A percentile compares a stretch with the other conserved stretches of the same genome.
Evolutionary conservation across 1,140 invertebrate species (phyloP).

Genomic region (Pteromalus puparum): DNA sequence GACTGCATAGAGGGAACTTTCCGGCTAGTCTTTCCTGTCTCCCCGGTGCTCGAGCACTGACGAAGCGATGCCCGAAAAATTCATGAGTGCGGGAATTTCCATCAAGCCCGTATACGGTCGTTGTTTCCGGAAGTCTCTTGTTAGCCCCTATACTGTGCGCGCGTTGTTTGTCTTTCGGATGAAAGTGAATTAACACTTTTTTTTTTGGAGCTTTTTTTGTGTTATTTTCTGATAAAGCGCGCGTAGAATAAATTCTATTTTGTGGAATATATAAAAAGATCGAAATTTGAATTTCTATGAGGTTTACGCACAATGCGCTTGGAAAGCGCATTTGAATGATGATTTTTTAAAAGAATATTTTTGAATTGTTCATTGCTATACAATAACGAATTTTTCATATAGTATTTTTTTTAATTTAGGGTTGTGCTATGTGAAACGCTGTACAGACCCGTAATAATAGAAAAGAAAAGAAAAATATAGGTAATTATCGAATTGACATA

Average conservation of each 20-base stretch:
- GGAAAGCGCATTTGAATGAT: too few species aligned
- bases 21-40: neutral
- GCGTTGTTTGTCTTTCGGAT: neutral
- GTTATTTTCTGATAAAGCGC: too few species aligned
- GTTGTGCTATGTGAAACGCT: too few species aligned
- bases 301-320: too few species aligned
- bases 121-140: neutral
- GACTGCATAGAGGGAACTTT: neutral
- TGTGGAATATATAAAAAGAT: too few species aligned
- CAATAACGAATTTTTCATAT: too few species aligned
- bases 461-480: too few species aligned
- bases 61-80: constrained; percentile 28
- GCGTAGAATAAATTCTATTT: too few species aligned
- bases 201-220: neutral
- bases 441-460: too few species aligned
- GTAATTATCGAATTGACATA: neutral
- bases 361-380: neutral
- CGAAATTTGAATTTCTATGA: too few species aligned
- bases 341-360: too few species aligned
- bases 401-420: too few species aligned
- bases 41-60: neutral
- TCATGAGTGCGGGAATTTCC: constrained; percentile 22
- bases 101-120: neutral
- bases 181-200: neutral
- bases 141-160: neutral